phyloP scores from a whole-genome alignment of 2,797 vertebrate species.

The Crocidura indochinensis region DNA sequence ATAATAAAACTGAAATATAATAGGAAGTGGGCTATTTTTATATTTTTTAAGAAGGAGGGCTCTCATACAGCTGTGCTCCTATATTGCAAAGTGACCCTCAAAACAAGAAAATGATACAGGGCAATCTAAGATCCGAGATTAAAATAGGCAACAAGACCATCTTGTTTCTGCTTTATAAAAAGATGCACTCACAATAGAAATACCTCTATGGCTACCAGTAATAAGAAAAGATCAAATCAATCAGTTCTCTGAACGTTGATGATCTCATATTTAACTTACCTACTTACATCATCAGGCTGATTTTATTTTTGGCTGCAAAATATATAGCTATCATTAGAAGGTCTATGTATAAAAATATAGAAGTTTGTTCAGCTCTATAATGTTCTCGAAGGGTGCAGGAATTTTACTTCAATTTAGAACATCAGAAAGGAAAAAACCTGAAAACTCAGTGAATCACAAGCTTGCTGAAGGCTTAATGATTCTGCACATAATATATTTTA shows the following conservation, averaged over 20 bases:
- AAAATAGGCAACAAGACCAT: conserved; percentile 70
- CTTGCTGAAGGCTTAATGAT: conserved; percentile 16
- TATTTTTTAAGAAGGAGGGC: conserved; percentile 76
- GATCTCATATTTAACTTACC: conserved; percentile 66
- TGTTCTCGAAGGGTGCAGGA: conserved; percentile 30
- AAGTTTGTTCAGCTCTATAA: conserved; percentile 35
- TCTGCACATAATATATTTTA: conserved; percentile 27
- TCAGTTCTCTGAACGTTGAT: conserved; percentile 73
- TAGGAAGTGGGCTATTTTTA: conserved; percentile 76
- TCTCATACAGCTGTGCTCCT: conserved; percentile 74
- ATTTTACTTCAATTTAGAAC: conserved; percentile 69
- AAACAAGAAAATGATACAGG: conserved; percentile 85
- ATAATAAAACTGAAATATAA: conserved; percentile 82
- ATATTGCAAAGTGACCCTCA: conserved; percentile 83
- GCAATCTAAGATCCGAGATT: conserved; percentile 68
- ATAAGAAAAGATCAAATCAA: conserved; percentile 78
- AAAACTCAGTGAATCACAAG: conserved; percentile 56
- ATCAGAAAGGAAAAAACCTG: conserved; percentile 51
- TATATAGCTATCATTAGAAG: conserved; percentile 62
- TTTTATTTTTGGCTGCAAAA: conserved; percentile 75
- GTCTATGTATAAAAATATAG: conserved; percentile 51
- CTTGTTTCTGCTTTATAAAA: conserved; percentile 55
- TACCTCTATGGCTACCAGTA: conserved; percentile 73
- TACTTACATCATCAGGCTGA: conserved; percentile 55
- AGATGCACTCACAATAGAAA: conserved; percentile 73